Base-by-base conservation (phyloP, 35 echinoderm and acorn worm species). In the Ptychodera flava region DNA sequence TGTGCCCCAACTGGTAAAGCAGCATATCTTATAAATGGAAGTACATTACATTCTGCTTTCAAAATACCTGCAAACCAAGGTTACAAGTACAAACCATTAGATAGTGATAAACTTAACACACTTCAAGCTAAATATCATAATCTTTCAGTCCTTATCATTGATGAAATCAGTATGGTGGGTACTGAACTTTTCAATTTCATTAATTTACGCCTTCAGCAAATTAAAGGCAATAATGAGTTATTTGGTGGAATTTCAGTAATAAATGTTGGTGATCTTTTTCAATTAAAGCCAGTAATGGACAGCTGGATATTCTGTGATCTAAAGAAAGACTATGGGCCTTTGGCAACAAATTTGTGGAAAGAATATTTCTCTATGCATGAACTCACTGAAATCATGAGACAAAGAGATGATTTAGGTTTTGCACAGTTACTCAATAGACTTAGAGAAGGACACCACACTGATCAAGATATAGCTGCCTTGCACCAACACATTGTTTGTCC, bases 1-100 rank as follows among this genome's bases (percentile, higher is more conserved):
- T n/a, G n/a, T n/a, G 90, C 83, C 33, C 52, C 53, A 85, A 90
- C 81, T 15, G 81, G 88, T 22, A 90, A 85, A 78, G 89, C 82
- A 37, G 89, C 89, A 27, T 90, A 85, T 80, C 31, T 31, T 16
- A 90, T 90, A 27, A 79, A 85, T 75, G 78, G 89, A 2, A 85
- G 1, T 35, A 91, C 83, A 81, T 80, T 91, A 0, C 89, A 86
- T 34, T 31, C n/a, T 85, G 89, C 77, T 80, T 77, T 86, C 32
- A 79, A 28, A 30, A 31, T 79, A 31, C 0, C 78, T 16, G 1
- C n/a, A 79, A 30, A 16, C n/a, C 32, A 15, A 77, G n/a, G n/a
- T 30, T 16, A 1, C 32, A 1, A 28, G 28, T 30, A 79, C 32
- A 30, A 53, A 28, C 33, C 34, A 28, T 10, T 38, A 31, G 78